These are phyloP conservation scores for Phymatocera aterrima DNA, from an alignment of 2,888 invertebrate species.

Conservation along the genomic window DNA sequence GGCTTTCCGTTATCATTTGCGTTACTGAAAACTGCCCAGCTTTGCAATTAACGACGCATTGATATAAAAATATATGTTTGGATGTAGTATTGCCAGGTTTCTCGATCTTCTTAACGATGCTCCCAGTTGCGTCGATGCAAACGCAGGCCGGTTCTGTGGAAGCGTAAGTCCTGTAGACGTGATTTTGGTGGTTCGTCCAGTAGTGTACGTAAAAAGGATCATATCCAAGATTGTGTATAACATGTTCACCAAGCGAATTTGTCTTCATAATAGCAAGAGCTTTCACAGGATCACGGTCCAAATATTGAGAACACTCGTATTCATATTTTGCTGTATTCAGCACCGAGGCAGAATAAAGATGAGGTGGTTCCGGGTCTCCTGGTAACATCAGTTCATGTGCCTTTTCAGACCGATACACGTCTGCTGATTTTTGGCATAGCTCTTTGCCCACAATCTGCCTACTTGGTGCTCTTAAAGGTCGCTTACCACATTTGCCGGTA, in stretches of 20 bases:
- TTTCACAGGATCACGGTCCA: too few species aligned
- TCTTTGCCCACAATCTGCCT: background rate
- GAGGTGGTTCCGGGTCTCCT: background rate
- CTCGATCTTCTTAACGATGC: slow-evolving; percentile 42
- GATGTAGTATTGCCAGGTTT: slow-evolving; percentile 42
- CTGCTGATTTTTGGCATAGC: background rate
- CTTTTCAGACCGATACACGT: background rate
- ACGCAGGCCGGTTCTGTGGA: slow-evolving; percentile 19
- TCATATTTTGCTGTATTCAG: too few species aligned
- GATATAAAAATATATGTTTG: slow-evolving; percentile 51
- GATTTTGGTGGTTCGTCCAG: slow-evolving; percentile 48
- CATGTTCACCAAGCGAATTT: background rate
- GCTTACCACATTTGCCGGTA: background rate
- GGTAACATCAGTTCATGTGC: slow-evolving; percentile 43
- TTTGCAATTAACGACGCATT: slow-evolving; percentile 42
- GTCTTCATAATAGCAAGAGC: too few species aligned
- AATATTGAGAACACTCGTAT: too few species aligned
- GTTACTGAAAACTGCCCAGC: slow-evolving; percentile 50
- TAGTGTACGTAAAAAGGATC: slow-evolving; percentile 51
- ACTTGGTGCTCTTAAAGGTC: background rate
- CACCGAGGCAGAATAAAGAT: too few species aligned
- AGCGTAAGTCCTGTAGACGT: too few species aligned
- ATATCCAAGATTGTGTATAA: slow-evolving; percentile 47
- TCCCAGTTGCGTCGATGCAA: slow-evolving; percentile 52
- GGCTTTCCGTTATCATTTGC: slow-evolving; percentile 54